A percentile compares a stretch with the other conserved stretches of the same genome.
Evolutionary conservation across 2,888 invertebrate species (phyloP).

Genomic region (Eucriotettix oculatus): DNA sequence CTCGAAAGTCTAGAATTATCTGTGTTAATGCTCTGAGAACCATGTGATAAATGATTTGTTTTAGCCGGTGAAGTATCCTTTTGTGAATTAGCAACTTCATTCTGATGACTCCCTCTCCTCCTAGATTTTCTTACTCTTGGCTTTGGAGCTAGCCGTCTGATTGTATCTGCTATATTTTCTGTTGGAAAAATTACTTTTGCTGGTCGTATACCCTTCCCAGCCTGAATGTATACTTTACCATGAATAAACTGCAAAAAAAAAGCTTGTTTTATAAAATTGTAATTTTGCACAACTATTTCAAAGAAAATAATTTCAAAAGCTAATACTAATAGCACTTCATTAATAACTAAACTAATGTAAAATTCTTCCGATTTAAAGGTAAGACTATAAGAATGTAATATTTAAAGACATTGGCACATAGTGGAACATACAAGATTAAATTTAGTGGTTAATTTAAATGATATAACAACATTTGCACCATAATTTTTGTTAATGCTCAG

Average conservation of each 20-base stretch:
- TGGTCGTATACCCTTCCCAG: constrained; percentile 47
- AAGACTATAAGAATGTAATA: no score
- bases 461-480: no score
- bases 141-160: constrained; percentile 4
- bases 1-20: not conserved
- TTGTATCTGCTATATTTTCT: not conserved
- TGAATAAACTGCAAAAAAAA: constrained; percentile 48
- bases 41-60: not conserved
- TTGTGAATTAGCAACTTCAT: not conserved
- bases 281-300: no score
- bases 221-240: constrained; percentile 56
- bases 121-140: not conserved
- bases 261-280: not conserved
- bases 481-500: no score
- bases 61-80: constrained; percentile 1
- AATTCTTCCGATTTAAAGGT: no score
- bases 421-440: no score
- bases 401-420: no score
- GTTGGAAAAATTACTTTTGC: constrained; percentile 33
- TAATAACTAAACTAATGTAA: no score
- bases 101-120: not conserved
- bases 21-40: not conserved
- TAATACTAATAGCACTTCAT: no score
- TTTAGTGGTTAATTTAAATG: no score
- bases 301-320: no score